Evolutionary conservation across 2,888 invertebrate genomes (phyloP).

Genomic region (Thymelicus lineola): DNA sequence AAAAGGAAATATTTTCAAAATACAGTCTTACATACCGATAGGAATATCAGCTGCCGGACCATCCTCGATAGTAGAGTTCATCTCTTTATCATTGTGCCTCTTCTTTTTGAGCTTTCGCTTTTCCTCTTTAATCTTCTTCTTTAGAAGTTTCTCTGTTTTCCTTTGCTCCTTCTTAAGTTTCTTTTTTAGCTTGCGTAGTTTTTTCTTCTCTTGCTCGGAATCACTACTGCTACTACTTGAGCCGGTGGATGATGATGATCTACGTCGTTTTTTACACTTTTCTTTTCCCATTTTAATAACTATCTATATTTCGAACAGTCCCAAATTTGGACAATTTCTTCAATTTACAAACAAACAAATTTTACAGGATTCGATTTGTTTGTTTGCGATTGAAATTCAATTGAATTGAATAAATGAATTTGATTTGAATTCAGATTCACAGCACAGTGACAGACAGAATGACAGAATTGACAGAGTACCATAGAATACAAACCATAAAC

Average conservation of each 20-base stretch:
- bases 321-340: not conserved
- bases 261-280: slow-evolving; percentile 71
- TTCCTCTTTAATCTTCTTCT: slow-evolving; percentile 80
- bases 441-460: too few species aligned
- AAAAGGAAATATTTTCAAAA: not conserved
- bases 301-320: not conserved
- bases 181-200: slow-evolving; percentile 83
- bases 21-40: slow-evolving; percentile 56
- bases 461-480: too few species aligned
- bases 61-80: slow-evolving; percentile 54
- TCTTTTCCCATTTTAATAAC: slow-evolving; percentile 66
- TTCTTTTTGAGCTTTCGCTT: slow-evolving; percentile 72
- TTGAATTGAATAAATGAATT: too few species aligned
- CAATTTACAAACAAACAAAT: not conserved
- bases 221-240: slow-evolving; percentile 76
- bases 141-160: slow-evolving; percentile 80
- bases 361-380: not conserved
- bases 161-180: slow-evolving; percentile 83
- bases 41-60: slow-evolving; percentile 71
- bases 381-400: not conserved
- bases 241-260: slow-evolving; percentile 52
- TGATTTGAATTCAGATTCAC: too few species aligned
- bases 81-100: slow-evolving; percentile 51
- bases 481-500: too few species aligned
- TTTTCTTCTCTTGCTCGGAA: slow-evolving; percentile 77